phyloP scores from a whole-genome alignment of 2,113 vertebrate species.

The Xiphophorus couchianus region DNA sequence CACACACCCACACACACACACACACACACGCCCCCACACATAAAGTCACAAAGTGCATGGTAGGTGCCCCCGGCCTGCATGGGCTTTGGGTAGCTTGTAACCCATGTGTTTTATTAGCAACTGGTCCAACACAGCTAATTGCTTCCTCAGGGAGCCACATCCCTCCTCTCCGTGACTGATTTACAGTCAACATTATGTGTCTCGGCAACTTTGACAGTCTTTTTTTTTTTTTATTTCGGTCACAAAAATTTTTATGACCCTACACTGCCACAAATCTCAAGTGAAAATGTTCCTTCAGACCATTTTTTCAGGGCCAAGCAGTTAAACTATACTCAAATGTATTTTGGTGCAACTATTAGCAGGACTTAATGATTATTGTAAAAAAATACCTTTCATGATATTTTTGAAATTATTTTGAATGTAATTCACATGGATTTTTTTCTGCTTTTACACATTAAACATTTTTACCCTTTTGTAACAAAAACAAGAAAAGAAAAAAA shows the following conservation, averaged over 20 bases:
- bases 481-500: too few species aligned
- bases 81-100: slow-evolving; percentile 71
- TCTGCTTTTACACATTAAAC: too few species aligned
- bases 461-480: too few species aligned
- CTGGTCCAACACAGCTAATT: slow-evolving; percentile 77
- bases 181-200: slow-evolving; percentile 69
- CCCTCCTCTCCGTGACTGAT: slow-evolving; percentile 67
- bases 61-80: slow-evolving; percentile 49
- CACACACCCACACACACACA: slow-evolving; percentile 11
- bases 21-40: slow-evolving; percentile 24
- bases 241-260: slow-evolving; percentile 65
- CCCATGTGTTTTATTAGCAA: slow-evolving; percentile 78
- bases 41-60: slow-evolving; percentile 26
- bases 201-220: slow-evolving; percentile 70
- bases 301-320: slow-evolving; percentile 33
- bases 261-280: slow-evolving; percentile 64
- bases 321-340: slow-evolving; percentile 34
- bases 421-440: not conserved
- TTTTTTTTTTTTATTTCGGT: slow-evolving; percentile 52
- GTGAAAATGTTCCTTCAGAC: slow-evolving; percentile 53
- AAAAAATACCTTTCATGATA: not conserved
- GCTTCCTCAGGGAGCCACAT: slow-evolving; percentile 79
- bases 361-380: slow-evolving; percentile 43
- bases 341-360: slow-evolving; percentile 38
- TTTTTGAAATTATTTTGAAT: not conserved